Evolutionary conservation across 2,888 invertebrate species (phyloP).

Genomic region (Emmelina monodactyla): DNA sequence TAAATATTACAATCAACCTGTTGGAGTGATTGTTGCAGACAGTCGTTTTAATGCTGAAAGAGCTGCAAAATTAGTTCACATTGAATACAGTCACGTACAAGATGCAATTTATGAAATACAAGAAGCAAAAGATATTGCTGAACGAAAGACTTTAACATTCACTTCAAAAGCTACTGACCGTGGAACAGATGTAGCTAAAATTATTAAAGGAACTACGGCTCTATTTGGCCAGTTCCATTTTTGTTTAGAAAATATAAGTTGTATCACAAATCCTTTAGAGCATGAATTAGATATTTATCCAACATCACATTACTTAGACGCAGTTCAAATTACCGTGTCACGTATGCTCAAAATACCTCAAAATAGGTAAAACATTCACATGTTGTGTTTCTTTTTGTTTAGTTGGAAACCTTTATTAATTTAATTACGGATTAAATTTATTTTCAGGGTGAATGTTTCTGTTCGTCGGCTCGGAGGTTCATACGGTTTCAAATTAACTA

Average conservation of each 20-base stretch:
- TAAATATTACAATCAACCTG: conserved; percentile 64
- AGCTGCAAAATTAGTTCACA: conserved; percentile 54
- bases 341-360: conserved; percentile 57
- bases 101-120: conserved; percentile 16
- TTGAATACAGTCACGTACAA: conserved; percentile 40
- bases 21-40: conserved; percentile 69
- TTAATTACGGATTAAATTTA: background rate
- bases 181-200: conserved; percentile 43
- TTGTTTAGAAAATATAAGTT: conserved; percentile 72
- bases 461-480: conserved; percentile 59
- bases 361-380: conserved; percentile 69
- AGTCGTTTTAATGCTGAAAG: conserved; percentile 44
- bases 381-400: too few species aligned
- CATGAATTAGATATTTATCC: conserved; percentile 71
- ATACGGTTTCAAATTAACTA: conserved; percentile 75
- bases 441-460: conserved; percentile 29
- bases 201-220: conserved; percentile 63
- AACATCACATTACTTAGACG: conserved; percentile 66
- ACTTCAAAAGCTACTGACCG: conserved; percentile 31
- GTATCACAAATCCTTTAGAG: conserved; percentile 69
- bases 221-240: conserved; percentile 72
- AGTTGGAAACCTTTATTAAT: background rate
- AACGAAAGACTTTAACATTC: conserved; percentile 21
- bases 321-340: conserved; percentile 58
- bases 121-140: conserved; percentile 12